phyloP scores from a whole-genome alignment of 2,888 invertebrate species.

The Platycnemis pennipes region DNA sequence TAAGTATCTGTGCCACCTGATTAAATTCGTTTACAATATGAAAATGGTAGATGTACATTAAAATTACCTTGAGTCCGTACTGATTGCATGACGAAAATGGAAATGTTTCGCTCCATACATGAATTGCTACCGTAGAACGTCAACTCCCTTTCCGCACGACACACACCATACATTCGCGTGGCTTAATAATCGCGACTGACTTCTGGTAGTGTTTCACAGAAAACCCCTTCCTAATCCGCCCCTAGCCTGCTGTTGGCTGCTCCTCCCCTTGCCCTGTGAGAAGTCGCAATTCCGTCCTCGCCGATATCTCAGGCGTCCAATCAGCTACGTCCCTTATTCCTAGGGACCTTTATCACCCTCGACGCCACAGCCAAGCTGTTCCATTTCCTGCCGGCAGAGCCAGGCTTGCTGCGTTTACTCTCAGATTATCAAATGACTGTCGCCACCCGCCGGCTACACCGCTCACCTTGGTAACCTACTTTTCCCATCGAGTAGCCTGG shows the following conservation, averaged over 20 bases:
- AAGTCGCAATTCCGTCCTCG: neutral
- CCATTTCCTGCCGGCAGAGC: constrained; percentile 4
- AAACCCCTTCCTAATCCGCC: neutral
- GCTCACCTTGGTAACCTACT: constrained; percentile 45
- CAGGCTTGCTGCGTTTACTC: constrained; percentile 3
- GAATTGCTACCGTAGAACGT: neutral
- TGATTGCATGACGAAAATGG: neutral
- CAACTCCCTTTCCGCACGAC: neutral
- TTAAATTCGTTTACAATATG: too few relatives aligned
- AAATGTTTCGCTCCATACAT: neutral
- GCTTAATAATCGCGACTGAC: neutral
- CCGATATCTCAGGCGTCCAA: constrained; percentile 7
- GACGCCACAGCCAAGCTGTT: neutral
- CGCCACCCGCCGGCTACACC: constrained; percentile 48
- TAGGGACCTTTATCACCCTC: neutral
- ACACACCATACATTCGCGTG: neutral
- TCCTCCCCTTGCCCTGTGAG: neutral
- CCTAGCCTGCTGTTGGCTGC: neutral
- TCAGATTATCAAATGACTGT: constrained; percentile 59
- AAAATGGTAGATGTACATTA: neutral
- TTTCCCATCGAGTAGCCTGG: constrained; percentile 8
- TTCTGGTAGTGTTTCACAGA: neutral
- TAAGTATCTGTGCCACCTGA: too few relatives aligned
- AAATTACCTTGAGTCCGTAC: neutral
- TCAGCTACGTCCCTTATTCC: neutral